phyloP scores from a whole-genome alignment of 2,888 invertebrate species.

The Cactoblastis cactorum region DNA sequence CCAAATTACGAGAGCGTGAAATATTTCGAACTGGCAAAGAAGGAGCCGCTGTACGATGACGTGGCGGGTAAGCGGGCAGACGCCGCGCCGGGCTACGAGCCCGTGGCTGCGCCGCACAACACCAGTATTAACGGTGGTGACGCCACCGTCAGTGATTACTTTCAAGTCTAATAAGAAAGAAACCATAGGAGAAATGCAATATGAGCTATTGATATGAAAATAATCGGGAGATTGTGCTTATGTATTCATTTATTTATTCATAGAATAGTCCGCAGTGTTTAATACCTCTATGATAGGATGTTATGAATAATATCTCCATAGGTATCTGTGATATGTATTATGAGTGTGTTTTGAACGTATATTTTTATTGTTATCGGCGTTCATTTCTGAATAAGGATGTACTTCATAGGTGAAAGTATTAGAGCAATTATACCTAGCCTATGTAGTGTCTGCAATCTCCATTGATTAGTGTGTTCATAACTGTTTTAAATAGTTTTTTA shows the following conservation, averaged over 20 bases:
- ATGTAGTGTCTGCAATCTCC: conserved; percentile 45
- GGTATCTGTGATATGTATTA: conserved; percentile 74
- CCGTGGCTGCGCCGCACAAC: conserved; percentile 63
- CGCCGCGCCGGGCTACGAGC: conserved; percentile 58
- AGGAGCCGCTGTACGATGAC: conserved; percentile 84
- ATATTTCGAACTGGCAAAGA: conserved; percentile 80
- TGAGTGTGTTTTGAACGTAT: conserved; percentile 43
- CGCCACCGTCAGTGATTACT: conserved; percentile 66
- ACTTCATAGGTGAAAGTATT: conserved; percentile 8
- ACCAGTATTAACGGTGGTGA: conserved; percentile 67
- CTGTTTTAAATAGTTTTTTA: conserved; percentile 32
- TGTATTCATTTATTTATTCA: conserved; percentile 51
- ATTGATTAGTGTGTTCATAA: conserved; percentile 50
- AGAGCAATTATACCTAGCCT: conserved; percentile 13
- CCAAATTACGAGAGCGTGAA: conserved; percentile 91
- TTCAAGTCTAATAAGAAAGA: conserved; percentile 56
- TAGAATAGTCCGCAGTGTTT: conserved; percentile 43
- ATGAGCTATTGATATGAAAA: conserved; percentile 39
- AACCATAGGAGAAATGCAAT: conserved; percentile 24
- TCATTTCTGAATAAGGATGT: conserved; percentile 18
- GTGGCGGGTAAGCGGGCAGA: conserved; percentile 36
- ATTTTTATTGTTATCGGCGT: conserved; percentile 46
- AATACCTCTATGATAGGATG: conserved; percentile 59
- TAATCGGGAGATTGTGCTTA: conserved; percentile 57
- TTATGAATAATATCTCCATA: conserved; percentile 63